phyloP scores from a whole-genome alignment of 2,888 invertebrate species.

The Drosophila subquinaria region DNA sequence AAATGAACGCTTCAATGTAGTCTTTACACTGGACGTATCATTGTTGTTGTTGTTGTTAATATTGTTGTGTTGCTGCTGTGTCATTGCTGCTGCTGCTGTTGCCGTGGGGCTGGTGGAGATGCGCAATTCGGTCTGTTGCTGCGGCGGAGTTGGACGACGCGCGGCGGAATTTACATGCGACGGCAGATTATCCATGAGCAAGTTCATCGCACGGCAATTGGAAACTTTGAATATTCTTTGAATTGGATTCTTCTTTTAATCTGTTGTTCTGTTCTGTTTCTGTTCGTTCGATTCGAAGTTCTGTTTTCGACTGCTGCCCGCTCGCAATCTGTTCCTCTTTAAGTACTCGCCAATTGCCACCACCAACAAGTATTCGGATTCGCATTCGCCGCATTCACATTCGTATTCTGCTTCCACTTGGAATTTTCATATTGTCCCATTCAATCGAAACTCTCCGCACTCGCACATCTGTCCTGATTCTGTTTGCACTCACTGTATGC shows the following conservation, averaged over 20 bases:
- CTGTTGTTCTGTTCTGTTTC: background rate
- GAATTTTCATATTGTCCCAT: slow-evolving; percentile 84
- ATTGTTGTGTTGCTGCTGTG: slow-evolving; percentile 40
- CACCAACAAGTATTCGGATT: slow-evolving; percentile 35
- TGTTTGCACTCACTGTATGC: slow-evolving; percentile 38
- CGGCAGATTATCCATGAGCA: slow-evolving; percentile 89
- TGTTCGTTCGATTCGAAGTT: slow-evolving; percentile 76
- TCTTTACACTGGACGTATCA: slow-evolving; percentile 79
- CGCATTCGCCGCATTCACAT: slow-evolving; percentile 52
- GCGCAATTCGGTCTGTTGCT: slow-evolving; percentile 67
- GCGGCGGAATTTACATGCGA: slow-evolving; percentile 64
- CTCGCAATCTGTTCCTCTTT: slow-evolving; percentile 85
- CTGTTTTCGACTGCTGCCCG: slow-evolving; percentile 84
- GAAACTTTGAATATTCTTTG: slow-evolving; percentile 14
- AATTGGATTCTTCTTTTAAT: background rate
- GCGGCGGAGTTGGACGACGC: slow-evolving; percentile 70
- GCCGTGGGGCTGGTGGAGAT: slow-evolving; percentile 49
- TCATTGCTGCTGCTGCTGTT: slow-evolving; percentile 44
- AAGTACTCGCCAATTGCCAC: slow-evolving; percentile 82
- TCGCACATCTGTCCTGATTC: slow-evolving; percentile 85
- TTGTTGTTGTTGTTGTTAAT: slow-evolving; percentile 79
- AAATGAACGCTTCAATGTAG: slow-evolving; percentile 91
- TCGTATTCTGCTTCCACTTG: slow-evolving; percentile 70
- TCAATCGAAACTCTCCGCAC: slow-evolving; percentile 77
- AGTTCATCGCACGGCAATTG: slow-evolving; percentile 80